Evolutionary conservation across 2,888 invertebrate species (phyloP), one percentile per base, ranked within the genome.

Genomic region (Anticlea derivata): DNA sequence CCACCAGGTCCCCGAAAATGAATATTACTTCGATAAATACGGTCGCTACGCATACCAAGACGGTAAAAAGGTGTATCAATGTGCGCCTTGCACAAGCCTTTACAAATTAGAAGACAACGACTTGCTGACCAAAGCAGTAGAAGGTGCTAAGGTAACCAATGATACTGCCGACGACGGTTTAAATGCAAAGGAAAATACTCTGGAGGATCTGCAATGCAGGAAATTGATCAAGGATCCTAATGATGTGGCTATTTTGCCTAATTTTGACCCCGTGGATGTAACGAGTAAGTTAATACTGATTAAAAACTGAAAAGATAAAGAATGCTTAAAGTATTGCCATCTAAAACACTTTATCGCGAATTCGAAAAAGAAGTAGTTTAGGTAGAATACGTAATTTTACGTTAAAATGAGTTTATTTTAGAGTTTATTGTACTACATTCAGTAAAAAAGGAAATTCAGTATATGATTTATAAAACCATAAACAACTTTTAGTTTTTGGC

Each of bases 51-150:
- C 63, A 1, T 12, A 67, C 1, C 40, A 66, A 2, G 58, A 73
- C 1, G 72, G 70, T 0, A 62, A 75, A 8, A 86, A 80, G 50
- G 3, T 79, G 0, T 81, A 87, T 61, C 80, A 86, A 56, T 50
- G 68, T 5, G 78, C 73, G 0, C 54, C 75, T 0, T 88, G 87
- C 63, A 69, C 77, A 0, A 84, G 82, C 51, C 51, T 69, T 1
- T 84, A 81, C 58, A 69, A 67, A 1, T 49, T 86, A 2, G 56
- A 60, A 1, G 69, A 73, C 0, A 45, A 75, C 5, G 55, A 66
- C 3, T 60, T 75, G 0, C 64, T 86, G 2, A 38, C 50, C 4
- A 77, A 75, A 52, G 54, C 66, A 2, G 68, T 71, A 0, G 50
- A 66, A 7, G 82, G 84, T 54, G 70, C 78, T 0, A 70, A 73